Conservation (phyloP, 2,113 vertebrate species). For the Antigone vipio region DNA sequence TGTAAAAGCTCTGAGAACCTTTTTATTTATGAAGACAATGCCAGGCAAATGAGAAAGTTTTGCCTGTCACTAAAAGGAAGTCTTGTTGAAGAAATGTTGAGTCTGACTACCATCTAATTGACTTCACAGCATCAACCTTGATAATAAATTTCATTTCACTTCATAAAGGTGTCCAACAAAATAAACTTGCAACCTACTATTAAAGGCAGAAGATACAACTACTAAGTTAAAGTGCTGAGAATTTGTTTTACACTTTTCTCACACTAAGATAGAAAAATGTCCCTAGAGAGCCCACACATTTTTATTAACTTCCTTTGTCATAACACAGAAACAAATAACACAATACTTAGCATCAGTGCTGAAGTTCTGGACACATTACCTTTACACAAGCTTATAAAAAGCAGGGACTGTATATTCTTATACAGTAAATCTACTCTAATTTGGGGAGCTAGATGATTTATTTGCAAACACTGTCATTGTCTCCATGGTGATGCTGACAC, state of each 20-base stretch:
- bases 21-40: neutral
- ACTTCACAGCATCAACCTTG: neutral
- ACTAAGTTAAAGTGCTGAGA: neutral
- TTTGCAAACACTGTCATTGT: slow-evolving; percentile 18
- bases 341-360: neutral
- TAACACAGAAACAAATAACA: neutral
- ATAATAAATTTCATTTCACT: neutral
- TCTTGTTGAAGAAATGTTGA: neutral
- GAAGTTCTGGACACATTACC: neutral
- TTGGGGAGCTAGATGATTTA: neutral
- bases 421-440: neutral
- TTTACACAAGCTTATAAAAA: neutral
- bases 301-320: neutral
- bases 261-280: neutral
- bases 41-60: neutral
- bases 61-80: neutral
- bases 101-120: neutral
- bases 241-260: neutral
- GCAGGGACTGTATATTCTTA: neutral
- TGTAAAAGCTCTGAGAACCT: neutral
- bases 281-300: neutral
- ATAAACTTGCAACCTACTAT: neutral
- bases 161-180: neutral
- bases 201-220: neutral
- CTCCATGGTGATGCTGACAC: neutral